Evolutionary conservation across 2,113 vertebrate genomes (phyloP).

Genomic region (Clarias batrachus): DNA sequence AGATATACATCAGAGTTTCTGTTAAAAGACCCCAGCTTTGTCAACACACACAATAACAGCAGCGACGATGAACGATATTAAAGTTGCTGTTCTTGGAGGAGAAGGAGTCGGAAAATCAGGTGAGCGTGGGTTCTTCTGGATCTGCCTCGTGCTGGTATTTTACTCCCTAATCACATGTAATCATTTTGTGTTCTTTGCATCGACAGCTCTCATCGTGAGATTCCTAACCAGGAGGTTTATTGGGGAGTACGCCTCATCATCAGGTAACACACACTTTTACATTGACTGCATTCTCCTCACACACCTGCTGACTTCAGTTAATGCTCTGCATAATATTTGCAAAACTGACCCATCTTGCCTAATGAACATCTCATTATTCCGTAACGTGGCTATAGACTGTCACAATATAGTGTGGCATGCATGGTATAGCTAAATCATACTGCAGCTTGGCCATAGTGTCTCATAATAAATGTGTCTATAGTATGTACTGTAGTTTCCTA

Average conservation of each 20-base stretch:
- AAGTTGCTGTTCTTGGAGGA: slow-evolving; percentile 78
- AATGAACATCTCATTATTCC: background rate
- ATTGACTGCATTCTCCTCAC: background rate
- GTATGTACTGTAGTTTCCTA: background rate
- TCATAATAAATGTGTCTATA: background rate
- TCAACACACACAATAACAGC: background rate
- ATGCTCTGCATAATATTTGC: background rate
- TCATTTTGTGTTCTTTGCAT: slow-evolving; percentile 36
- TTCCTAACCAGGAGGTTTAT: slow-evolving; percentile 83
- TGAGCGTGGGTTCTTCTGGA: slow-evolving; percentile 52
- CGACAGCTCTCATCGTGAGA: slow-evolving; percentile 80
- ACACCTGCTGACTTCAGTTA: background rate
- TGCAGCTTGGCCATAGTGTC: background rate
- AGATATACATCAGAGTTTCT: background rate
- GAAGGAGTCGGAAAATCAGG: slow-evolving; percentile 83
- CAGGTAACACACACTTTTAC: slow-evolving; percentile 72
- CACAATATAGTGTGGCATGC: background rate
- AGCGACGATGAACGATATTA: slow-evolving; percentile 73
- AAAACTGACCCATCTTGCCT: background rate
- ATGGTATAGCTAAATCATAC: background rate
- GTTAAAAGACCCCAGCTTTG: background rate
- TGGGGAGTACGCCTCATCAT: slow-evolving; percentile 81
- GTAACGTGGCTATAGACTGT: background rate
- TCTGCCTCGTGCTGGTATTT: background rate
- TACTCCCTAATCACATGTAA: background rate